Evolutionary conservation across 2,888 invertebrate genomes (phyloP).

Genomic region (Smittia aterrima): DNA sequence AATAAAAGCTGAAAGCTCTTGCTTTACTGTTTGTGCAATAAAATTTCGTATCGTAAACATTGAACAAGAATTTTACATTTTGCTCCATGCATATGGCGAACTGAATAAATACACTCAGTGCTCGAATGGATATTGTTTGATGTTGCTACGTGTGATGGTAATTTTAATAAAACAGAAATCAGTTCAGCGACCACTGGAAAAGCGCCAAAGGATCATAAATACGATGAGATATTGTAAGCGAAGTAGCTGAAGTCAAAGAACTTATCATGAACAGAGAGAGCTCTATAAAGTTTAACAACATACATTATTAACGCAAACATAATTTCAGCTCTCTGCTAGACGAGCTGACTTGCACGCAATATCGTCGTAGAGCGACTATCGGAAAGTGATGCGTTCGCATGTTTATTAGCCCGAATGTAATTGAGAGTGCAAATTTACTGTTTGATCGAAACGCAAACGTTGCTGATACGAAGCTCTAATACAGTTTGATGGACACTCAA

Average conservation of each 20-base stretch:
- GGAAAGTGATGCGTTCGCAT: not conserved
- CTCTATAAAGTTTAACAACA: not conserved
- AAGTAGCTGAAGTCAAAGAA: not conserved
- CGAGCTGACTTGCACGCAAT: not conserved
- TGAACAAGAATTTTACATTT: conserved; percentile 32
- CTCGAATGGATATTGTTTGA: too few species aligned
- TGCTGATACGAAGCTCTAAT: not conserved
- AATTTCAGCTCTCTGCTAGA: not conserved
- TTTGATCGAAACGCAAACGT: not conserved
- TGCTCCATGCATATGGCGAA: not conserved
- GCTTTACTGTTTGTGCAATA: conserved; percentile 25
- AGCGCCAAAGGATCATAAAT: not conserved
- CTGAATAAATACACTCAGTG: not conserved
- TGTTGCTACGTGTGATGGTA: not conserved
- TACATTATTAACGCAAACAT: not conserved
- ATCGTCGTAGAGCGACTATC: not conserved
- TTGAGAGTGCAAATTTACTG: not conserved
- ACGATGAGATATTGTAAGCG: not conserved
- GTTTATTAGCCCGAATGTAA: not conserved
- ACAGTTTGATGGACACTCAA: not conserved
- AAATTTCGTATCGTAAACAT: conserved; percentile 30
- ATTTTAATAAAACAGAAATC: not conserved
- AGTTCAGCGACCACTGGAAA: not conserved
- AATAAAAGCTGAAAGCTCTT: conserved; percentile 21
- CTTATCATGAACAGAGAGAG: not conserved